phyloP scores from a whole-genome alignment of 30 jellyfish, hydroid and myxozoan species.

The Rhopilema esculentum region DNA sequence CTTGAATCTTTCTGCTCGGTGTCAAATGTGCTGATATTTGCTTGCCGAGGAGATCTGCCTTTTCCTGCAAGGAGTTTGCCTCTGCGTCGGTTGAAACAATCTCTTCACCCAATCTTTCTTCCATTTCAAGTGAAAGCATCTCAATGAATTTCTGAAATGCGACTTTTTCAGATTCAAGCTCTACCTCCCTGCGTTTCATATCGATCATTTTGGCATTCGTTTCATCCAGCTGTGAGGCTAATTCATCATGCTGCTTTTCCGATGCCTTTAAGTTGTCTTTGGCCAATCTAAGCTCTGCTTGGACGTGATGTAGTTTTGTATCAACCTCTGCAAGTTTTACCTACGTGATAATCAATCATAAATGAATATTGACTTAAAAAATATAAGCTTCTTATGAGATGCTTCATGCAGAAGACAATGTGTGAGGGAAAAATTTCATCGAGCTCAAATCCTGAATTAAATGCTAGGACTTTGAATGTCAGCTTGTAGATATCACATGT shows the following conservation, averaged over 20 bases:
- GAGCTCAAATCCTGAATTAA: no score
- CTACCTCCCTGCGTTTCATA: slow-evolving; percentile 85
- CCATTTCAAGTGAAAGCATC: slow-evolving; percentile 91
- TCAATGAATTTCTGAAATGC: slow-evolving; percentile 93
- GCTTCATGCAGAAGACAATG: no score
- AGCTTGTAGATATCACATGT: no score
- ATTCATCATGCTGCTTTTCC: slow-evolving; percentile 56
- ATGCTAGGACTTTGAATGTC: no score
- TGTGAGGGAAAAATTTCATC: no score
- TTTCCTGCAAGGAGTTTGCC: slow-evolving; percentile 86
- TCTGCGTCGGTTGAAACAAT: slow-evolving; percentile 90
- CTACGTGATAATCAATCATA: slow-evolving; percentile 2
- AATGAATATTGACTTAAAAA: neutral
- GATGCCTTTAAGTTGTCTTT: slow-evolving; percentile 19
- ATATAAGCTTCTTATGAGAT: no score
- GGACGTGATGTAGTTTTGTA: slow-evolving; percentile 70
- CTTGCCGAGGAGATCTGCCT: slow-evolving; percentile 89
- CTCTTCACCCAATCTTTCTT: slow-evolving; percentile 96
- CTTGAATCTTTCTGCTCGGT: slow-evolving; percentile 88
- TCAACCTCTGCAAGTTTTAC: slow-evolving; percentile 75
- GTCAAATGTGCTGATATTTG: slow-evolving; percentile 89
- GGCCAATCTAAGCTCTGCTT: slow-evolving; percentile 73
- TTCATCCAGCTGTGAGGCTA: slow-evolving; percentile 74
- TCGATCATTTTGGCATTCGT: slow-evolving; percentile 74
- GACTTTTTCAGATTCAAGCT: slow-evolving; percentile 85